These are phyloP conservation scores for Oncorhynchus masou DNA, from an alignment of 2,113 vertebrate genomes.

Conservation along the genomic window DNA sequence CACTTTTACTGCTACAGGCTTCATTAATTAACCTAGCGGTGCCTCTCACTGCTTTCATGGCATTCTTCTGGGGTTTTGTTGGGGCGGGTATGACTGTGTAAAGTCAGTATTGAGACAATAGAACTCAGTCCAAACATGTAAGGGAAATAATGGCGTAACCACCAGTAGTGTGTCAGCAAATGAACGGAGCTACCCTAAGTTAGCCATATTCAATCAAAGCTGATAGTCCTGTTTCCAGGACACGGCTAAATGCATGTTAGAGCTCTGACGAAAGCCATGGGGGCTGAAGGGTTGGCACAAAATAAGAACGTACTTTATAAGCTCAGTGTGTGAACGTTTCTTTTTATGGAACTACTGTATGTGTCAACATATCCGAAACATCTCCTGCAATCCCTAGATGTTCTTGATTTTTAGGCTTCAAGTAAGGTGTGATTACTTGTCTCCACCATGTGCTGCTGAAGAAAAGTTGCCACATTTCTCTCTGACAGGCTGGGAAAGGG, in stretches of 20 bases:
- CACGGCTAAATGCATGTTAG: no score
- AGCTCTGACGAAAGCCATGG: no score
- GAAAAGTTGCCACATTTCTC: neutral
- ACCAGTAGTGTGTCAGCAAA: neutral
- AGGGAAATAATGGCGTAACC: neutral
- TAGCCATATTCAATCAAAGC: no score
- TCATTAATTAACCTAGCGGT: neutral
- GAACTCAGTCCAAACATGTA: no score
- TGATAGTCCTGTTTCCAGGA: no score
- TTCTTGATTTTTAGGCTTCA: neutral
- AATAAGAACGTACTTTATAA: no score
- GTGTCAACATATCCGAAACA: no score
- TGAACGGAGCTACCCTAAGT: no score
- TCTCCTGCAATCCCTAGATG: no score
- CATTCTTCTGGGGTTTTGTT: constrained; percentile 1
- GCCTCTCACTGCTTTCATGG: neutral
- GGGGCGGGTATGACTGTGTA: neutral
- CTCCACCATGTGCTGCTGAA: neutral
- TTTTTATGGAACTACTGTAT: no score
- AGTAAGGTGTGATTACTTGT: neutral
- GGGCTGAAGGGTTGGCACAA: no score
- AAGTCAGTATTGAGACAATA: neutral
- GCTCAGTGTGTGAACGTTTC: no score
- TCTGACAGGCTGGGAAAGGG: constrained; percentile 10
- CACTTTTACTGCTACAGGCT: neutral